phyloP scores from a whole-genome alignment of 1,140 invertebrate genomes.

The Lepidurus packardi region DNA sequence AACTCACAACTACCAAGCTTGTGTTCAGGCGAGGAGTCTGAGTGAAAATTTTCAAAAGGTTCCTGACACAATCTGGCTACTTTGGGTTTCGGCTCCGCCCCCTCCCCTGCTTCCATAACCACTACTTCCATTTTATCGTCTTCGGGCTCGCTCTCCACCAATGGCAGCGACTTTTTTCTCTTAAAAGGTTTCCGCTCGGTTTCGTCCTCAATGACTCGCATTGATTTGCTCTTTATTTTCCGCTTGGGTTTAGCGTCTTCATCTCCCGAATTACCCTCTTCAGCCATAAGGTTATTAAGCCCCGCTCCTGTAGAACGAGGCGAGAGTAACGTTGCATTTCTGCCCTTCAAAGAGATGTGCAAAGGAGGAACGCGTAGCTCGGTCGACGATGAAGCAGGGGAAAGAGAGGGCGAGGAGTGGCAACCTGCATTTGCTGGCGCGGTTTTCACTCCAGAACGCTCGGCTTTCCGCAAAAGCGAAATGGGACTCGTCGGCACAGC shows the following conservation, averaged over 20 bases:
- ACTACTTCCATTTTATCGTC: neutral
- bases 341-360: constrained; percentile 77
- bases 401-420: neutral
- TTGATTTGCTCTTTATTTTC: neutral
- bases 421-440: neutral
- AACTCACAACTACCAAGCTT: neutral
- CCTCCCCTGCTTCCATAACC: constrained; percentile 22
- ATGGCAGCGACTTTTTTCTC: constrained; percentile 22
- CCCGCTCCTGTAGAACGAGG: constrained; percentile 47
- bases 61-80: neutral
- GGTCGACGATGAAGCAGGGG: constrained; percentile 37
- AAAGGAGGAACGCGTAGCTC: constrained; percentile 79
- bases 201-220: neutral
- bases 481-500: neutral
- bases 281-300: constrained; percentile 17
- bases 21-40: neutral
- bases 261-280: constrained; percentile 35
- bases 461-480: constrained; percentile 19
- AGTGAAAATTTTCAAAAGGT: neutral
- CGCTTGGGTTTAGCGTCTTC: constrained; percentile 2
- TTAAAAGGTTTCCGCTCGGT: constrained; percentile 20
- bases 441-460: neutral
- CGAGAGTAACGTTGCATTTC: constrained; percentile 82
- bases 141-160: constrained; percentile 14
- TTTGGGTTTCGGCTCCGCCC: constrained; percentile 35